These are phyloP conservation scores for Gortyna flavago DNA, from an alignment of 2,888 invertebrate genomes.

Conservation along the genomic window DNA sequence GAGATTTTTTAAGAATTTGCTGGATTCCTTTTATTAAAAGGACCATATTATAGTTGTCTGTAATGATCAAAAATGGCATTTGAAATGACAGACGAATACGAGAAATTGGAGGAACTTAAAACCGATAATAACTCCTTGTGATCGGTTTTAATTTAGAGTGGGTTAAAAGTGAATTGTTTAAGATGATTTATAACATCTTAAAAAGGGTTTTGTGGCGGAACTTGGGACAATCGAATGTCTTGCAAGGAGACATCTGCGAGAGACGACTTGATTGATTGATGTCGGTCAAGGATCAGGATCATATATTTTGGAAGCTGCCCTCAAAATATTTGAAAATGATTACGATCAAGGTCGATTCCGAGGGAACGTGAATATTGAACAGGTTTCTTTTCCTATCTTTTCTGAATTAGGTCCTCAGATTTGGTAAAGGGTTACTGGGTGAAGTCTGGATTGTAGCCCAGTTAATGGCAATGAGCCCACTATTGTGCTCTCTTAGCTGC, in stretches of 20 bases:
- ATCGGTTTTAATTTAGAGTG: too few relatives aligned
- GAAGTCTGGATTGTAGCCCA: not conserved
- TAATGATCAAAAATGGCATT: not conserved
- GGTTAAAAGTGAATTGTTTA: too few relatives aligned
- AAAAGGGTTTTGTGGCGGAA: not conserved
- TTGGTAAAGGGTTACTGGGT: not conserved
- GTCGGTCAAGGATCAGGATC: slow-evolving; percentile 7
- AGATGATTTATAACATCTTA: not conserved
- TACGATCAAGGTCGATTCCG: not conserved
- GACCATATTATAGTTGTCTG: not conserved
- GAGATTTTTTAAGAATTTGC: not conserved
- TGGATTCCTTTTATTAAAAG: not conserved
- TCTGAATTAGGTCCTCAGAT: not conserved
- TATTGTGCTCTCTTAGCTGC: too few relatives aligned
- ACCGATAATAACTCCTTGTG: not conserved
- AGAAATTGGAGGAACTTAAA: not conserved
- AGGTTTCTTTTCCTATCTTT: too few relatives aligned
- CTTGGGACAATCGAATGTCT: not conserved
- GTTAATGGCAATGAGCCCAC: not conserved
- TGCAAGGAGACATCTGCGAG: not conserved
- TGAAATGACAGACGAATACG: not conserved
- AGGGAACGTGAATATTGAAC: not conserved
- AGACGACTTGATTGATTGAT: slow-evolving; percentile 17
- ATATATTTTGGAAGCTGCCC: slow-evolving; percentile 6
- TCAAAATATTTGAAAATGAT: slow-evolving; percentile 11